Base-by-base conservation (phyloP, 23 tunicate genomes). In the Trididemnum miniatum region DNA sequence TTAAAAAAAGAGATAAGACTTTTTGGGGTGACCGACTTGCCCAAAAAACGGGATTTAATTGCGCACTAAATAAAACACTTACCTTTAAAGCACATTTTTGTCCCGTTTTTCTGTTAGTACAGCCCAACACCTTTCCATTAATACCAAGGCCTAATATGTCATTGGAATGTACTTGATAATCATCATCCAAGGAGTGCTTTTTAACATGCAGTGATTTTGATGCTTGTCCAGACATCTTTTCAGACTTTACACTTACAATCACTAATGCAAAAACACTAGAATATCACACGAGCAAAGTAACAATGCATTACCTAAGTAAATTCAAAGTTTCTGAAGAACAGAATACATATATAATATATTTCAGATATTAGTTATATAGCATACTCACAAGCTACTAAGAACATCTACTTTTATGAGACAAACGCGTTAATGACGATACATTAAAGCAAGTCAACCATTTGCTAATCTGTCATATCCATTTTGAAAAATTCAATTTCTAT, bases 31-130 rank as follows among this genome's bases (percentile, higher is more conserved):
- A n/a, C n/a, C n/a, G n/a, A n/a, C n/a, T n/a, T n/a, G n/a, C n/a
- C n/a, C n/a, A n/a, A n/a, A n/a, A n/a, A n/a, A n/a, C n/a, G n/a
- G n/a, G n/a, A n/a, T n/a, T n/a, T n/a, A n/a, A n/a, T n/a, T n/a
- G n/a, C n/a, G n/a, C n/a, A n/a, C n/a, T n/a, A n/a, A n/a, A n/a
- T n/a, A n/a, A n/a, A n/a, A n/a, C n/a, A n/a, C 54, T n/a, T 57
- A 81, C 92, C 80, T 91, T 91, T 28, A 91, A 72, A 27, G 97
- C 97, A 82, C 91, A 85, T 77, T 86, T 91, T 37, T 86, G 87
- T 30, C 97, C 97, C 0, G 97, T 76, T 29, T 44, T 79, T 36
- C 82, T 57, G 33, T 91, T 72, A 22, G 85, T 91, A 65, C 97
- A 91, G 1, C 81, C 97, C 15, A 91, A 66, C 0, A 91, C 97